These are phyloP conservation scores for Cataglyphis cursor DNA, from an alignment of 2,888 invertebrate genomes.

Conservation along the genomic window DNA sequence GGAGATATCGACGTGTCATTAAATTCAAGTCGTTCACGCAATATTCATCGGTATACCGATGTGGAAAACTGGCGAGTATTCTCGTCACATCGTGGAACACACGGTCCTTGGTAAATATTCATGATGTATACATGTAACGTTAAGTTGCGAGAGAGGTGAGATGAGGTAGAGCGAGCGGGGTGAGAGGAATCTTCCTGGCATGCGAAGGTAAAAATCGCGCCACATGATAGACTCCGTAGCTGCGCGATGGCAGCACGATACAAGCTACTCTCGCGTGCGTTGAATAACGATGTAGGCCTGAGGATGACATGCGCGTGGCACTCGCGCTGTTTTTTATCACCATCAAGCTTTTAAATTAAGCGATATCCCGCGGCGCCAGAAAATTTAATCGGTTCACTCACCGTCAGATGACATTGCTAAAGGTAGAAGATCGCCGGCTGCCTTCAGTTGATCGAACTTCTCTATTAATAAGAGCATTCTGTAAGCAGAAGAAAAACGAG, in stretches of 20 bases:
- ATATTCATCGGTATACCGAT: not conserved
- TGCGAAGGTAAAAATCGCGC: slow-evolving; percentile 56
- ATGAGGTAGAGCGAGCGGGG: slow-evolving; percentile 14
- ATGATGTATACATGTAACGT: slow-evolving; percentile 67
- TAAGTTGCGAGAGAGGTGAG: slow-evolving; percentile 9
- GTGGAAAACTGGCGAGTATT: slow-evolving; percentile 59
- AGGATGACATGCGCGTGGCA: slow-evolving; percentile 40
- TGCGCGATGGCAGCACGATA: slow-evolving; percentile 75
- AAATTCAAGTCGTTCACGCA: slow-evolving; percentile 65
- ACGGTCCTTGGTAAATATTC: slow-evolving; percentile 77
- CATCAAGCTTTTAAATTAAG: slow-evolving; percentile 32
- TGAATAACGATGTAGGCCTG: slow-evolving; percentile 55
- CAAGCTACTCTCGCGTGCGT: slow-evolving; percentile 33
- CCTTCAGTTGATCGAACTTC: slow-evolving; percentile 95
- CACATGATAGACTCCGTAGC: slow-evolving; percentile 63
- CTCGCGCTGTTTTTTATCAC: slow-evolving; percentile 45
- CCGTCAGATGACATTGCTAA: slow-evolving; percentile 88
- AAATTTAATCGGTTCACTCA: slow-evolving; percentile 76
- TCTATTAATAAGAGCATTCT: slow-evolving; percentile 90
- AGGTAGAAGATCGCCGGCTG: slow-evolving; percentile 92
- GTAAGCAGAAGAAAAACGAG: slow-evolving; percentile 64
- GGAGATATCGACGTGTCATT: slow-evolving; percentile 61
- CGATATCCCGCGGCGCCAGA: slow-evolving; percentile 27
- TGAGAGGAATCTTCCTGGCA: slow-evolving; percentile 56
- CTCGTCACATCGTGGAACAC: slow-evolving; percentile 71